These are phyloP conservation scores for Syngnathus typhle DNA, from an alignment of 2,113 vertebrate genomes.

Conservation along the genomic window DNA sequence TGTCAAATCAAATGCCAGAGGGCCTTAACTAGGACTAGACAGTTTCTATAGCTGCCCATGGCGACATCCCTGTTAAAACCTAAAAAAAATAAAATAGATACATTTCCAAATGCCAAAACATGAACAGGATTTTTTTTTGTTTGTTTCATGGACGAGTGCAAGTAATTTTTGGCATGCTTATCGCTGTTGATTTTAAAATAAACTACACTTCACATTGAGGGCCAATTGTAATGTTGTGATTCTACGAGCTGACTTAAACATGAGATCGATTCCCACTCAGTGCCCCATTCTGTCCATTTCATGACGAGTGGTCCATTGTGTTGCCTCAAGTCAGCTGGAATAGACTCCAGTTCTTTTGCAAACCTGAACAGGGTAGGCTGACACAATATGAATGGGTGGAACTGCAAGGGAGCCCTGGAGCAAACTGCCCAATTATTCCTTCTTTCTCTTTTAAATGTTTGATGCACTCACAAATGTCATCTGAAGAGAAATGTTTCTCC, in stretches of 20 bases:
- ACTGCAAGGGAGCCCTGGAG: not conserved
- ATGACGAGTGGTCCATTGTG: not conserved
- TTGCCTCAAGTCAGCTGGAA: not conserved
- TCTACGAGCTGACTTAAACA: not conserved
- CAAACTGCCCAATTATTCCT: constrained; percentile 1
- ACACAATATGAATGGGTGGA: not conserved
- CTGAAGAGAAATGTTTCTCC: constrained; percentile 36
- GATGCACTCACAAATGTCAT: constrained; percentile 48
- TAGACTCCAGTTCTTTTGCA: not conserved
- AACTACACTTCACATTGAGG: not conserved
- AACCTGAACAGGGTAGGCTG: not conserved
- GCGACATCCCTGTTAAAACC: too few relatives aligned
- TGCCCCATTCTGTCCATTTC: not conserved
- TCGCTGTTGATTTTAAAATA: not conserved
- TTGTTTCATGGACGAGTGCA: not conserved
- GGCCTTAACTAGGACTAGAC: too few relatives aligned
- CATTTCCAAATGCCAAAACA: not conserved
- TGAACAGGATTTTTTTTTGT: not conserved
- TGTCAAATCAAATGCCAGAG: too few relatives aligned
- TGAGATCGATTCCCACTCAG: not conserved
- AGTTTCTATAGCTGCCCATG: too few relatives aligned
- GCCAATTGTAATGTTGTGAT: not conserved
- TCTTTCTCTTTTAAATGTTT: not conserved
- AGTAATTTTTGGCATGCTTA: not conserved
- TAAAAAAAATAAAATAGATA: not conserved